Evolutionary conservation across 2,888 invertebrate genomes (phyloP).

Genomic region (Punctoribates punctum): DNA sequence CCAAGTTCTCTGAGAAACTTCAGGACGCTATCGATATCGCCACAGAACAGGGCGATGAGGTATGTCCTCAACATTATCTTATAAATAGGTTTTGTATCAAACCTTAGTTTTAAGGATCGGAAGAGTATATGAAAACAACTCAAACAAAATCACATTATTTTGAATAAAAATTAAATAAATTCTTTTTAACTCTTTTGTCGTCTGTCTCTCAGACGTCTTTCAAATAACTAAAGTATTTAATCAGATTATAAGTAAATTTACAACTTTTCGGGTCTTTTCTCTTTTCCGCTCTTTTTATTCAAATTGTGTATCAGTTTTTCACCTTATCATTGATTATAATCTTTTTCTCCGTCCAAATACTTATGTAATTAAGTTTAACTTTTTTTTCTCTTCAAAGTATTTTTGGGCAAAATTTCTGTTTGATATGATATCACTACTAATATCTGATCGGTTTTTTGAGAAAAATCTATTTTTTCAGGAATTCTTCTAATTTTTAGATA

Average conservation of each 20-base stretch:
- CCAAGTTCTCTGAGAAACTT: slow-evolving; percentile 77
- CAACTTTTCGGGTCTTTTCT: neutral
- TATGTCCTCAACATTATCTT: slow-evolving; percentile 45
- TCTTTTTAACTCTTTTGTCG: too few relatives aligned
- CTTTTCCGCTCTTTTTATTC: neutral
- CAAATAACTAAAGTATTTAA: neutral
- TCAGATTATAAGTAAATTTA: slow-evolving; percentile 17
- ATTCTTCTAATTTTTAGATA: neutral
- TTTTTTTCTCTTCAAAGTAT: slow-evolving; percentile 19
- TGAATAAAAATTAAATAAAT: too few relatives aligned
- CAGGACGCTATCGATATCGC: slow-evolving; percentile 82
- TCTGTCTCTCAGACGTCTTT: neutral
- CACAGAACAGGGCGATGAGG: slow-evolving; percentile 59
- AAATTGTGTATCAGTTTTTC: neutral
- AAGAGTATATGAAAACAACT: too few relatives aligned
- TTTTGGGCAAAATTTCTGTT: neutral
- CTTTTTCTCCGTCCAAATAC: neutral
- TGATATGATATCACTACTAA: too few relatives aligned
- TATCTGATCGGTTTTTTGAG: too few relatives aligned
- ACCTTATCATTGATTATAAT: slow-evolving; percentile 4
- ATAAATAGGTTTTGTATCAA: neutral
- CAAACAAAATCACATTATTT: too few relatives aligned
- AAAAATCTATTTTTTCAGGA: neutral
- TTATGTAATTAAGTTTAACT: too few relatives aligned
- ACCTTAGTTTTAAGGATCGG: too few relatives aligned